Evolutionary conservation across 2,797 vertebrate species (phyloP).

Genomic region (Phataginus tetradactyla): DNA sequence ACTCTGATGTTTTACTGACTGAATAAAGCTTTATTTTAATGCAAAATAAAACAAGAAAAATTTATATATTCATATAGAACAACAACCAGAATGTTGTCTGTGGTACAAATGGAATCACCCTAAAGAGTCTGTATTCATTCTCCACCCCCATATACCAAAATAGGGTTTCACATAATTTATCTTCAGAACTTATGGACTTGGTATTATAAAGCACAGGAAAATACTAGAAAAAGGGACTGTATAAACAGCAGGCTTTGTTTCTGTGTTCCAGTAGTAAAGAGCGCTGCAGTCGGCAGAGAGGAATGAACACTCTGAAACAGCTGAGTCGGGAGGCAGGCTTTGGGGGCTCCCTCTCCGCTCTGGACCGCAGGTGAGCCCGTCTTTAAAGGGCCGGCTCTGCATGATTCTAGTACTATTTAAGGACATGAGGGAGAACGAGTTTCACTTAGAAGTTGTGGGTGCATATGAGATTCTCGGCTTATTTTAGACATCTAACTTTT

Average conservation of each 20-base stretch:
- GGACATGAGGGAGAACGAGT: conserved; percentile 68
- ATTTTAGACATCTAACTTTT: conserved; percentile 53
- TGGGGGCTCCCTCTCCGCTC: conserved; percentile 64
- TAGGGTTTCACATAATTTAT: conserved; percentile 83
- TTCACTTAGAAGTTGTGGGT: conserved; percentile 61
- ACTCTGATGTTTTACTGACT: conserved; percentile 16
- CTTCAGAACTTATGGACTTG: conserved; percentile 75
- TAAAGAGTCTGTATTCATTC: conserved; percentile 78
- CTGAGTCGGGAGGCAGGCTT: conserved; percentile 37
- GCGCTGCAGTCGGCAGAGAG: conserved; percentile 60
- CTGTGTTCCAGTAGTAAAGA: conserved; percentile 72
- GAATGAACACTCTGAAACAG: conserved; percentile 51
- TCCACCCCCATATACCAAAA: conserved; percentile 68
- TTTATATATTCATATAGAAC: conserved; percentile 86
- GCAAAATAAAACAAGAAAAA: conserved; percentile 87
- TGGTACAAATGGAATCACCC: conserved; percentile 81
- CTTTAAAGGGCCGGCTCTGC: conserved; percentile 80
- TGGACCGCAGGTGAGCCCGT: conserved; percentile 64
- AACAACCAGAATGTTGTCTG: conserved; percentile 81
- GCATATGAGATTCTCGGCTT: conserved; percentile 64
- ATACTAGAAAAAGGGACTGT: conserved; percentile 71
- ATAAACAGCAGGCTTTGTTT: conserved; percentile 75
- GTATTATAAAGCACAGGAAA: conserved; percentile 78
- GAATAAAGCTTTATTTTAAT: conserved; percentile 89
- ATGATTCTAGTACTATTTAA: conserved; percentile 79